These are phyloP conservation scores for Hydrolagus affinis DNA, from an alignment of 2,113 vertebrate species.

Conservation along the genomic window DNA sequence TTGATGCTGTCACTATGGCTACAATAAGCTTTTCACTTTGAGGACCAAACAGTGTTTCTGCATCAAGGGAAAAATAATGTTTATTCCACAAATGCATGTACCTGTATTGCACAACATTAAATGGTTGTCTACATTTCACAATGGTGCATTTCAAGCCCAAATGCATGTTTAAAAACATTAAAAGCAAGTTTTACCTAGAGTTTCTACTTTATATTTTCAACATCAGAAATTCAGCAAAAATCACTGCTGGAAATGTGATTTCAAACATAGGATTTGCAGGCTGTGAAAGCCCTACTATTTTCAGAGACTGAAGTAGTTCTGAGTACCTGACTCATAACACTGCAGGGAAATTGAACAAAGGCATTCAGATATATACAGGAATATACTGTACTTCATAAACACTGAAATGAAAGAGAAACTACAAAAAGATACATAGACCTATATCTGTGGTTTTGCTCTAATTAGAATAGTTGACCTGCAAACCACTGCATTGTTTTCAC, in stretches of 20 bases:
- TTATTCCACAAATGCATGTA: not conserved
- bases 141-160: too few relatives aligned
- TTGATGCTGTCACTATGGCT: too few relatives aligned
- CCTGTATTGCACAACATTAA: not conserved
- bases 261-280: not conserved
- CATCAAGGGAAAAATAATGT: not conserved
- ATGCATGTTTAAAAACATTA: too few relatives aligned
- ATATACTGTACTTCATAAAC: not conserved
- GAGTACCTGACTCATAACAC: not conserved
- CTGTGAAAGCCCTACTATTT: not conserved
- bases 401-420: not conserved
- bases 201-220: not conserved
- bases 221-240: not conserved
- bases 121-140: too few relatives aligned
- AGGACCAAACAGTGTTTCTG: too few relatives aligned
- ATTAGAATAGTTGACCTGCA: not conserved
- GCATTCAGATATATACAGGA: not conserved
- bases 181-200: not conserved
- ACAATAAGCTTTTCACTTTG: too few relatives aligned
- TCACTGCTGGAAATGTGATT: not conserved
- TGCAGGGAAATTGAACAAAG: not conserved
- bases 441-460: too few relatives aligned
- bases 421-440: not conserved
- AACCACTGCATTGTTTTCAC: not conserved
- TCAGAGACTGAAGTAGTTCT: not conserved